phyloP scores from a whole-genome alignment of 2,888 invertebrate species.

The Cephus rjabovi region DNA sequence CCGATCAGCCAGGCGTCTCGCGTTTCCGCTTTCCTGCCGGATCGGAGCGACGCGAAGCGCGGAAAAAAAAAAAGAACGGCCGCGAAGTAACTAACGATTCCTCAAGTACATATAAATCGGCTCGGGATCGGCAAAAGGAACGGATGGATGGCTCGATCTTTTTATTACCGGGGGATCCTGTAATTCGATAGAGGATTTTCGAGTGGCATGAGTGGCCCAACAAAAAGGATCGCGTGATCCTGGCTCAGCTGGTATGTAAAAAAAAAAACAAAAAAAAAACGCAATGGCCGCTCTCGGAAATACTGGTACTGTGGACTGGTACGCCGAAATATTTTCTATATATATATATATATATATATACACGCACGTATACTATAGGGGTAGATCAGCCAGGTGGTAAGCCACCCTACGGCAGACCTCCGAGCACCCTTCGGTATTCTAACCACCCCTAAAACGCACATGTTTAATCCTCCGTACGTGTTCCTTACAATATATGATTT shows the following conservation, averaged over 20 bases:
- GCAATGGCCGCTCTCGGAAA: constrained; percentile 24
- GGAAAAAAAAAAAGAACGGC: too few relatives aligned
- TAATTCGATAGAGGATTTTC: not conserved
- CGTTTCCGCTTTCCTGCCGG: not conserved
- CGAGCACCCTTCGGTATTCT: not conserved
- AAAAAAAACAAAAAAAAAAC: constrained; percentile 39
- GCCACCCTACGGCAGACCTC: not conserved
- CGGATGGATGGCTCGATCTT: not conserved
- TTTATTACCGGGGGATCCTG: not conserved
- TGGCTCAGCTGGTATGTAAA: constrained; percentile 45
- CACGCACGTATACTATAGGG: constrained; percentile 18
- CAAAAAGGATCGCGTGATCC: constrained; percentile 47
- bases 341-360: not conserved
- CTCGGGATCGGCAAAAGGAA: too few relatives aligned
- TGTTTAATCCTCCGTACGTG: not conserved
- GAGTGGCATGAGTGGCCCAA: constrained; percentile 36
- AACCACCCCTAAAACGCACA: not conserved
- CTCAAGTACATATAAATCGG: too few relatives aligned
- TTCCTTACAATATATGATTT: not conserved
- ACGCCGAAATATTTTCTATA: not conserved
- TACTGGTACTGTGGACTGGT: not conserved
- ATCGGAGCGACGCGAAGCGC: too few relatives aligned
- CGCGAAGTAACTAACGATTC: not conserved
- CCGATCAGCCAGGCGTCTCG: not conserved
- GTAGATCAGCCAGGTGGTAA: constrained; percentile 52